Conservation (phyloP, 2,888 invertebrate species). For the Pyrrhosoma nymphula region DNA sequence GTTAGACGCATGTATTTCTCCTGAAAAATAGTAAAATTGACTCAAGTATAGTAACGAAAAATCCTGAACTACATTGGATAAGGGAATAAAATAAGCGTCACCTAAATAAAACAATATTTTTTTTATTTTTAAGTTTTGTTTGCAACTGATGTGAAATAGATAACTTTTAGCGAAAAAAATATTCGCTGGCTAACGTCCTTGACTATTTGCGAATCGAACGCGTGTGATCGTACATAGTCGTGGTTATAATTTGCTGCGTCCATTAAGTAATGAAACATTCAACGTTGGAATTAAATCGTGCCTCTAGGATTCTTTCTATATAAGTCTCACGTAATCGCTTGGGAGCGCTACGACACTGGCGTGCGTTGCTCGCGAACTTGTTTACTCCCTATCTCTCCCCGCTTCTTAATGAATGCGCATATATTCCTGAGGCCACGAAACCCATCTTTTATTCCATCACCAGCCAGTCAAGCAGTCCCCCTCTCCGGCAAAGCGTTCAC, state of each 20-base stretch:
- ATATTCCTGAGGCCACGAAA: background rate
- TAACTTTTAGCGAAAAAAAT: too few species aligned
- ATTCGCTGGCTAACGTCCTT: too few species aligned
- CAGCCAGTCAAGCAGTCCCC: background rate
- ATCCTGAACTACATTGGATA: too few species aligned
- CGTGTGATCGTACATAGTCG: background rate
- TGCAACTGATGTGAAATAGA: too few species aligned
- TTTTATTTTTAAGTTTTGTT: too few species aligned
- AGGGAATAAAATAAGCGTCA: too few species aligned
- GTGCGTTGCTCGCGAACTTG: background rate
- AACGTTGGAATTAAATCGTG: background rate
- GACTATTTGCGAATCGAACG: too few species aligned
- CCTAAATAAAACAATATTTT: too few species aligned
- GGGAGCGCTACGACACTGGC: background rate
- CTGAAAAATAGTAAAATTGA: too few species aligned
- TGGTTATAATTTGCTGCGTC: background rate
- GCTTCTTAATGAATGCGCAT: background rate
- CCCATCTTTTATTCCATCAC: constrained; percentile 16
- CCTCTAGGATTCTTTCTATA: background rate
- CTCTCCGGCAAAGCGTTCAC: too few species aligned
- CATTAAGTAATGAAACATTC: constrained; percentile 26
- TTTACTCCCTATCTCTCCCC: background rate
- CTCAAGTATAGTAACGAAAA: too few species aligned
- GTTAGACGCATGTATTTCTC: too few species aligned
- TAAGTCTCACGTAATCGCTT: background rate